Conservation (phyloP, 2,888 invertebrate species). For the Rosalia funebris region DNA sequence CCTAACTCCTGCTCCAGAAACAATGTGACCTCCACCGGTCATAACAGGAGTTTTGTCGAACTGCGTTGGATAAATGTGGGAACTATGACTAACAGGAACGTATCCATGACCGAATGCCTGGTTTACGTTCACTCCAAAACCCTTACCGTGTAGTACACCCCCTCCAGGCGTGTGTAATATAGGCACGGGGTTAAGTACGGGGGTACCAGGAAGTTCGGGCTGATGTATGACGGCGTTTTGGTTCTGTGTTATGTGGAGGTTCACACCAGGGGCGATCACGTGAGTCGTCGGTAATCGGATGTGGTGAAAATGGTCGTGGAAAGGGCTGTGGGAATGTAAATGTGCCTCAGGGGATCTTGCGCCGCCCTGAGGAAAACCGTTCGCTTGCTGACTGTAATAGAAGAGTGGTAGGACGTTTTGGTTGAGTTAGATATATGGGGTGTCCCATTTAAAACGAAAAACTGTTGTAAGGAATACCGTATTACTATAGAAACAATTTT, state of each 20-base stretch:
- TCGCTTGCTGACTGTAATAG: background rate
- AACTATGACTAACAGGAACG: too few species aligned
- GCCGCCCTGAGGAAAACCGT: background rate
- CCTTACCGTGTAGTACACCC: background rate
- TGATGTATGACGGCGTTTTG: constrained; percentile 21
- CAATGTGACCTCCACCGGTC: too few species aligned
- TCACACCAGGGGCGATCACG: constrained; percentile 27
- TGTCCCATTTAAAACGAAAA: too few species aligned
- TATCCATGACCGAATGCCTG: too few species aligned
- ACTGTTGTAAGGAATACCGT: too few species aligned
- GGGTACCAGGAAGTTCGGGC: constrained; percentile 6
- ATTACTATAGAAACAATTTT: too few species aligned
- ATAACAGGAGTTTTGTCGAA: too few species aligned
- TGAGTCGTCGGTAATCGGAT: constrained; percentile 17
- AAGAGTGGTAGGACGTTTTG: too few species aligned
- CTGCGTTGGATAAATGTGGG: too few species aligned
- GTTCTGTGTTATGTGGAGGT: constrained; percentile 31
- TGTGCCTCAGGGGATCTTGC: background rate
- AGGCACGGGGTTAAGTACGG: background rate
- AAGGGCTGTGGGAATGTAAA: background rate
- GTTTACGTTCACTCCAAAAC: background rate
- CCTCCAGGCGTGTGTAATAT: background rate
- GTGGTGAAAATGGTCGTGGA: background rate
- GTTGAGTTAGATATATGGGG: too few species aligned
- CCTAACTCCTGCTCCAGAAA: too few species aligned